Evolutionary conservation across 2,113 vertebrate species (phyloP).

Genomic region (Aspidoscelis tigris): DNA sequence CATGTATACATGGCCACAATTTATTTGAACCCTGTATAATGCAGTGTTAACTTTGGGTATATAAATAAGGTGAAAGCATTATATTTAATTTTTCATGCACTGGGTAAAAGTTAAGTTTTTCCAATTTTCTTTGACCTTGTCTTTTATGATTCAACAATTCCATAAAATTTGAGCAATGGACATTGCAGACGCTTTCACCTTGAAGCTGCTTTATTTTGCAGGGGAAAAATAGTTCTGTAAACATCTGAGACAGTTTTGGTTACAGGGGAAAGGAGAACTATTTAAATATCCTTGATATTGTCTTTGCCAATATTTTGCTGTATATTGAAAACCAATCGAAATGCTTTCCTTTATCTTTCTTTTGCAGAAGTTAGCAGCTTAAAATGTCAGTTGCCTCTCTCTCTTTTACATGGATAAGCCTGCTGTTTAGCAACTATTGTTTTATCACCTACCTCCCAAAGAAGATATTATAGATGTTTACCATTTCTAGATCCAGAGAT

Average conservation of each 20-base stretch:
- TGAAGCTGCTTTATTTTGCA: not conserved
- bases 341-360: not conserved
- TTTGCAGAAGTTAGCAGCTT: not conserved
- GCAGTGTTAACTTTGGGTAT: not conserved
- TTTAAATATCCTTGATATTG: not conserved
- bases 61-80: not conserved
- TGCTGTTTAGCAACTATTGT: too few relatives aligned
- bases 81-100: not conserved
- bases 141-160: conserved; percentile 14
- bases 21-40: too few relatives aligned
- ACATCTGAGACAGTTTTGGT: not conserved
- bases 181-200: not conserved
- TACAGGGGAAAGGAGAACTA: not conserved
- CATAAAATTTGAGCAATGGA: conserved; percentile 2
- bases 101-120: not conserved
- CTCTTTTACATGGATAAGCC: too few relatives aligned
- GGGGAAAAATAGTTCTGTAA: not conserved
- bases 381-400: not conserved
- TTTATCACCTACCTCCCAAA: too few relatives aligned
- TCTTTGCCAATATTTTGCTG: not conserved
- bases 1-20: too few relatives aligned
- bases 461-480: too few relatives aligned
- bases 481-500: too few relatives aligned
- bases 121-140: conserved; percentile 2
- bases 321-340: not conserved